A percentile compares a stretch with the other conserved stretches of the same genome.
These are phyloP conservation scores for Leptopterna dolabrata DNA, from an alignment of 2,888 invertebrate genomes.

Conservation along the genomic window DNA sequence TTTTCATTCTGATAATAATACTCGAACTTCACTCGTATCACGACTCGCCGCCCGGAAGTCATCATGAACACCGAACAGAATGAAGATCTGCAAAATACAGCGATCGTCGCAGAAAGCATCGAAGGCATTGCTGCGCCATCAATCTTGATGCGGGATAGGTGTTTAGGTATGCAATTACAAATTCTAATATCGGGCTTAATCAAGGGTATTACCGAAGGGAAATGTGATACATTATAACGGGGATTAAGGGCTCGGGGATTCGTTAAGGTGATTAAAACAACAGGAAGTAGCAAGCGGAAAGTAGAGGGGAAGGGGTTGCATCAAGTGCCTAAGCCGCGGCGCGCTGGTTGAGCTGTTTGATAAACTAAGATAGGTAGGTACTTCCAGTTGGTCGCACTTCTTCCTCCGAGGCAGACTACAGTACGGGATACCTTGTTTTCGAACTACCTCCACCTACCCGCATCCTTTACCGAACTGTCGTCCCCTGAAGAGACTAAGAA, in stretches of 20 bases:
- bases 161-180: no score
- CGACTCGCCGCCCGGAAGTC: no score
- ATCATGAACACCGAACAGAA: no score
- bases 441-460: not conserved
- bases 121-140: no score
- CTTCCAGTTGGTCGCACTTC: not conserved
- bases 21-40: no score
- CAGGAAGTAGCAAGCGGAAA: not conserved
- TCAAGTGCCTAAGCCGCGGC: not conserved
- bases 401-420: not conserved
- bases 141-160: no score
- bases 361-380: not conserved
- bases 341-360: not conserved
- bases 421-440: not conserved
- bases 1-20: no score
- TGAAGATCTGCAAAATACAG: no score
- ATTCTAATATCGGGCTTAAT: not conserved
- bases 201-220: not conserved
- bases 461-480: not conserved
- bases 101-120: no score
- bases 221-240: not conserved
- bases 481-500: not conserved
- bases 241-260: not conserved
- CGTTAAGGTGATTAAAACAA: slow-evolving; percentile 7
- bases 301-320: not conserved